Evolutionary conservation across 2,113 vertebrate species (phyloP).

Genomic region (Pyxicephalus adspersus): DNA sequence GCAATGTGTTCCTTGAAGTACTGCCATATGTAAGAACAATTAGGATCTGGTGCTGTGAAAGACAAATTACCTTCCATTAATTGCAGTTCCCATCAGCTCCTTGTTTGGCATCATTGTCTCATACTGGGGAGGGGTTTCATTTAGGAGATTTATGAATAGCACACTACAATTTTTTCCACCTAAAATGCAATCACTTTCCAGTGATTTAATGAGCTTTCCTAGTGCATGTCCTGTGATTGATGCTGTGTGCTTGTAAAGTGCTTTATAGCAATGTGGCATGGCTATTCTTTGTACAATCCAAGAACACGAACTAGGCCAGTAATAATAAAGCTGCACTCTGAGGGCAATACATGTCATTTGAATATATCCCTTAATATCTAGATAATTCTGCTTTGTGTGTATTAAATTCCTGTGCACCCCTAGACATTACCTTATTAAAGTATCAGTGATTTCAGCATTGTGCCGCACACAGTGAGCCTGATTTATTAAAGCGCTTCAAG

Average conservation of each 20-base stretch:
- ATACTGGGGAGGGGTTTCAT: background rate
- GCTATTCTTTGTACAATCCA: background rate
- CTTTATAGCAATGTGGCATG: background rate
- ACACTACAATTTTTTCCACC: background rate
- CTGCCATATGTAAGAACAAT: conserved; percentile 6
- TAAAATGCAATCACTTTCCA: conserved; percentile 1
- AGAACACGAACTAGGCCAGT: too few species aligned
- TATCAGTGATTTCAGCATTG: too few species aligned
- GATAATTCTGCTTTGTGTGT: too few species aligned
- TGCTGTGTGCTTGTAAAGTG: background rate
- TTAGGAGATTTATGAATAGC: conserved; percentile 23
- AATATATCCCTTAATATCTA: too few species aligned
- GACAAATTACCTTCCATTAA: conserved; percentile 30
- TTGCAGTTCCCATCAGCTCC: conserved; percentile 22
- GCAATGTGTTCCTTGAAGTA: conserved; percentile 4
- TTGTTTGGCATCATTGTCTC: conserved; percentile 19
- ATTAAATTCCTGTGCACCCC: too few species aligned
- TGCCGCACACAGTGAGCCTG: too few species aligned
- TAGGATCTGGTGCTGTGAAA: conserved; percentile 1
- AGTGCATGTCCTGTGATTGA: background rate
- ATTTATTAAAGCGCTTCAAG: too few species aligned
- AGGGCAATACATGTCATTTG: too few species aligned
- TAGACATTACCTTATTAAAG: too few species aligned
- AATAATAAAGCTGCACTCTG: too few species aligned
- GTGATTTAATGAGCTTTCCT: conserved; percentile 5